A percentile compares a stretch with the other conserved stretches of the same genome.
These are phyloP conservation scores for Drosophila virilis DNA, from an alignment of 1,140 invertebrate species.

Conservation along the genomic window DNA sequence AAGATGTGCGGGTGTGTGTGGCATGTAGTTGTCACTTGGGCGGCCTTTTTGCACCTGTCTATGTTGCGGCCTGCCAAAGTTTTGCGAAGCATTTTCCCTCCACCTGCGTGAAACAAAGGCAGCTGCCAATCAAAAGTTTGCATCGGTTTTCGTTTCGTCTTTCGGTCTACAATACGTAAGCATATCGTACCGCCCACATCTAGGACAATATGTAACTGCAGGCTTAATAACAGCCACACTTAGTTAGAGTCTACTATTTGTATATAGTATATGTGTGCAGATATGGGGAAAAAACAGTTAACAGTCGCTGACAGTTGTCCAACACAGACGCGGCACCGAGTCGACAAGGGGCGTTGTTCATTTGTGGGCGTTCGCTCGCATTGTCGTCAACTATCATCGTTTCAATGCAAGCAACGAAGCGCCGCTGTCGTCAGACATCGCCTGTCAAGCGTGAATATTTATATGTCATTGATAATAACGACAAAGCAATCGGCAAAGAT, in stretches of 20 bases:
- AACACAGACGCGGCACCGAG: conserved; percentile 3
- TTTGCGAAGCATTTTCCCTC: conserved; percentile 44
- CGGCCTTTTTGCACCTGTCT: conserved; percentile 53
- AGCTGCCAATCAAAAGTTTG: conserved; percentile 78
- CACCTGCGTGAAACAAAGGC: conserved; percentile 47
- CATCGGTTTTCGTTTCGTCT: conserved; percentile 39
- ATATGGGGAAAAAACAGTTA: conserved; percentile 18
- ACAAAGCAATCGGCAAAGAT: conserved; percentile 62
- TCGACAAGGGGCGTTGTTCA: background rate
- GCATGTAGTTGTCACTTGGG: background rate
- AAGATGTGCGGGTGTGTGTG: background rate
- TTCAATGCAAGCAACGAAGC: conserved; percentile 27
- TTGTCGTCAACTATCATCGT: conserved; percentile 73
- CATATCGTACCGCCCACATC: conserved; percentile 7
- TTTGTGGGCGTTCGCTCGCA: conserved; percentile 35
- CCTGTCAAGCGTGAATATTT: conserved; percentile 69
- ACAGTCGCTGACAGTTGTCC: conserved; percentile 58
- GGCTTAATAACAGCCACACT: conserved; percentile 38
- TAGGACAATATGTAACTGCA: conserved; percentile 12
- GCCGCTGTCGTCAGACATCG: conserved; percentile 27
- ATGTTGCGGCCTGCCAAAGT: conserved; percentile 60
- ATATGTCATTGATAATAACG: conserved; percentile 59
- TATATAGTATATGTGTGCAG: background rate
- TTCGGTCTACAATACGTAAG: conserved; percentile 36
- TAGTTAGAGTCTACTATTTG: conserved; percentile 9